Conservation (phyloP, 2,797 vertebrate genomes). For the Anguilla pacifica region DNA sequence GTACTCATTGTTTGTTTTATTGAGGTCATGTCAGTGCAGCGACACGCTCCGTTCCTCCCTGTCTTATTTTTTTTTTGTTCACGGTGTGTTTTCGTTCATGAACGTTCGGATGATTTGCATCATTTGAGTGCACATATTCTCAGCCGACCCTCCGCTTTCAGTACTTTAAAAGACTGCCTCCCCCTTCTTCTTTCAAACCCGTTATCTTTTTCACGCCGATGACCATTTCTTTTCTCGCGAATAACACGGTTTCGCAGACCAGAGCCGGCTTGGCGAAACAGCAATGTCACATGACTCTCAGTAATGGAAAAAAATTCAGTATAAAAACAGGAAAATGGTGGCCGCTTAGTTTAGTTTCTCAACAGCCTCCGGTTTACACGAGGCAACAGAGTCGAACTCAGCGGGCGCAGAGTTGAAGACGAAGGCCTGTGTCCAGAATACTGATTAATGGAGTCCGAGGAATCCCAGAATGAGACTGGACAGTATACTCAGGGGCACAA, state of each 20-base stretch:
- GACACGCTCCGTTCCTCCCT: neutral
- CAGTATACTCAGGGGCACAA: neutral
- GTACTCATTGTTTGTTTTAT: neutral
- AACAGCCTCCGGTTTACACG: constrained; percentile 40
- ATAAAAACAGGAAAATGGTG: neutral
- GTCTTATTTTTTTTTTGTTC: neutral
- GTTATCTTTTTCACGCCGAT: neutral
- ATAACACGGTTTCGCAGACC: neutral
- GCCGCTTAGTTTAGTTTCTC: neutral
- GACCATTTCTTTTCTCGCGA: neutral
- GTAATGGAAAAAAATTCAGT: neutral
- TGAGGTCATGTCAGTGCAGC: neutral
- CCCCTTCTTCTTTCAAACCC: neutral
- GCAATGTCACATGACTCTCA: neutral
- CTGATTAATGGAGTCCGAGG: neutral
- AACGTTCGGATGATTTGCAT: neutral
- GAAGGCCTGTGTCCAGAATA: neutral
- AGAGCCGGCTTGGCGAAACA: neutral
- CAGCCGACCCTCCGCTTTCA: neutral
- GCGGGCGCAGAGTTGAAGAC: neutral
- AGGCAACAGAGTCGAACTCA: constrained; percentile 38
- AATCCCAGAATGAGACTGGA: neutral
- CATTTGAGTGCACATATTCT: neutral
- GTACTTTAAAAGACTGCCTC: neutral
- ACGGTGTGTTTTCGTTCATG: neutral